Evolutionary conservation across 2,888 invertebrate genomes (phyloP).

Genomic region (Matsumyia berberina): DNA sequence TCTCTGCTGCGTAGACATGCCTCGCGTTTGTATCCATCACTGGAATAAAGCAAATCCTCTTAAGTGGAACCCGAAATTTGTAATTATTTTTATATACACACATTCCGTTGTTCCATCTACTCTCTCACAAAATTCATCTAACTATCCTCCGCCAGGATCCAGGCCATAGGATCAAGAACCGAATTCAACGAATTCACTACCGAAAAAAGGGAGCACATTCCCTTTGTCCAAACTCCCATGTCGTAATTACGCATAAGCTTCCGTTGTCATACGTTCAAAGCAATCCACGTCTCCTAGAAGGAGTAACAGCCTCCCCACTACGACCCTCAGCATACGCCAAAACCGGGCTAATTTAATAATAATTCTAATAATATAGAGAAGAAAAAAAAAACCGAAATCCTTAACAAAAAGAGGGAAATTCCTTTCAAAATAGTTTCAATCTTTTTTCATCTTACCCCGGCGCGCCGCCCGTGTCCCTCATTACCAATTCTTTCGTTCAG

Average conservation of each 20-base stretch:
- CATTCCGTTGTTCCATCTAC: neutral
- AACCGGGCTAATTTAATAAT: conserved; percentile 75
- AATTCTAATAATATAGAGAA: conserved; percentile 71
- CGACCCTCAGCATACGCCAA: conserved; percentile 45
- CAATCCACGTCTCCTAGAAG: conserved; percentile 46
- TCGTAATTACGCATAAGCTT: conserved; percentile 72
- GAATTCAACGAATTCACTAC: conserved; percentile 51
- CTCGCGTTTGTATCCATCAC: no score
- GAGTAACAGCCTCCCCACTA: conserved; percentile 52
- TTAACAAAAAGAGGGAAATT: conserved; percentile 68
- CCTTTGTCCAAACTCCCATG: conserved; percentile 62
- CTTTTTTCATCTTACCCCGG: conserved; percentile 36
- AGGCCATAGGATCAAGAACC: conserved; percentile 46
- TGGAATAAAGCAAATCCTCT: neutral
- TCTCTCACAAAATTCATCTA: neutral
- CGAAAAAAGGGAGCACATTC: conserved; percentile 62
- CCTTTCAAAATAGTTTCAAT: conserved; percentile 77
- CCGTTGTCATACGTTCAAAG: conserved; percentile 54
- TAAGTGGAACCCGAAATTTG: neutral
- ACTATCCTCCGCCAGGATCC: conserved; percentile 7
- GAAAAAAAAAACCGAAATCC: conserved; percentile 39
- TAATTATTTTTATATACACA: neutral
- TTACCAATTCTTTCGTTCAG: conserved; percentile 72
- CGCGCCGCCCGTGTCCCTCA: conserved; percentile 42
- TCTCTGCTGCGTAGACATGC: no score